phyloP scores from a whole-genome alignment of 2,888 invertebrate genomes.

The Amphimallon solstitiale region DNA sequence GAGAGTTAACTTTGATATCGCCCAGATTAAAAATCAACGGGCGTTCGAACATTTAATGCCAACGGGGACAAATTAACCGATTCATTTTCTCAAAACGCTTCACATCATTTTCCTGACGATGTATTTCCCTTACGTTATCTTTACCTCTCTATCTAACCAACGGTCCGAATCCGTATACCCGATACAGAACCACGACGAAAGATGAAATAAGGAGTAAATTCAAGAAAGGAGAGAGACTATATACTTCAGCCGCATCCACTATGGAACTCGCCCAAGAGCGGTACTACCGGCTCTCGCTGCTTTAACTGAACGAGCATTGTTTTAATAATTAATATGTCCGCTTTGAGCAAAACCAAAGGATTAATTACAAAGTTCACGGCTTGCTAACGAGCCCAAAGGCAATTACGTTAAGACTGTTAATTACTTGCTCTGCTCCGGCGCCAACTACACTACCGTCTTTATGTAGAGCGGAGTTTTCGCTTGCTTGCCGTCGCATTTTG shows the following conservation, averaged over 20 bases:
- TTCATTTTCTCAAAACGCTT: conserved; percentile 22
- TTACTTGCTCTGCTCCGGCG: conserved; percentile 60
- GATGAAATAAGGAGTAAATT: conserved; percentile 25
- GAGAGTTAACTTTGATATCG: background rate
- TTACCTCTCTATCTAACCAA: too few species aligned
- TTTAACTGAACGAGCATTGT: conserved; percentile 56
- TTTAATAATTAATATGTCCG: conserved; percentile 64
- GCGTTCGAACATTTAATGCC: conserved; percentile 34
- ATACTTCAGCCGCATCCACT: background rate
- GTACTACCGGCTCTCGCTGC: conserved; percentile 20
- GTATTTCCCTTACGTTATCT: background rate
- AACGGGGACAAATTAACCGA: conserved; percentile 31
- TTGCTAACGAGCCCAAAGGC: conserved; percentile 66
- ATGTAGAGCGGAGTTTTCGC: conserved; percentile 40
- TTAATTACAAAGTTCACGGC: conserved; percentile 67
- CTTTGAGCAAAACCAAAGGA: conserved; percentile 64
- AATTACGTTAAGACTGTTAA: conserved; percentile 66
- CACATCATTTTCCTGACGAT: conserved; percentile 22
- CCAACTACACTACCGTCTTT: background rate
- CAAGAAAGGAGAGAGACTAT: background rate
- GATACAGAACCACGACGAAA: background rate
- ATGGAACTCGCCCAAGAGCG: too few species aligned
- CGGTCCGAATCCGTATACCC: background rate
- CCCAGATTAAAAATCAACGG: conserved; percentile 20
- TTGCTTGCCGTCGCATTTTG: background rate